Conservation (phyloP, 1,140 invertebrate species). For the Globodera ellingtonae region DNA sequence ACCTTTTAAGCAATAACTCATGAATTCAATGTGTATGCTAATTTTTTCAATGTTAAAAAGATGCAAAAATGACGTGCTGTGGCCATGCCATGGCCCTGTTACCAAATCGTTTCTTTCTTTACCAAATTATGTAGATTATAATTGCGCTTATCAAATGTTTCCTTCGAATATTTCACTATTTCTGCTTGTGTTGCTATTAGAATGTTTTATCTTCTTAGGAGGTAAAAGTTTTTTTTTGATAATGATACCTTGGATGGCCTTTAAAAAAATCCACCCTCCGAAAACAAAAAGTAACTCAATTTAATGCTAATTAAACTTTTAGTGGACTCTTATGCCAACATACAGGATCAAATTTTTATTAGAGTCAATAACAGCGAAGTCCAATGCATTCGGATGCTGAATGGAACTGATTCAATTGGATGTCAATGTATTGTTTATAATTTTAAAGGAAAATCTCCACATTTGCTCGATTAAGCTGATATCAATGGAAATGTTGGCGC, state of each 20-base stretch:
- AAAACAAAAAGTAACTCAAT: too few species aligned
- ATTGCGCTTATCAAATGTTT: too few species aligned
- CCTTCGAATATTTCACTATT: too few species aligned
- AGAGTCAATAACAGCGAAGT: not conserved
- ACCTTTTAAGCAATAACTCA: too few species aligned
- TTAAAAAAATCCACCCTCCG: too few species aligned
- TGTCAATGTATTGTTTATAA: slow-evolving; percentile 34
- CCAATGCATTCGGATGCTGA: slow-evolving; percentile 35
- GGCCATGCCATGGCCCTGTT: too few species aligned
- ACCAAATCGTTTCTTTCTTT: too few species aligned
- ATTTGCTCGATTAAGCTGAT: slow-evolving; percentile 10
- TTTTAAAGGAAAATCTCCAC: not conserved
- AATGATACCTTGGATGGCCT: not conserved
- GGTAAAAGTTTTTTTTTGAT: not conserved
- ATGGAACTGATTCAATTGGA: slow-evolving; percentile 36
- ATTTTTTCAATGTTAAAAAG: too few species aligned
- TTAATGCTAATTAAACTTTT: not conserved
- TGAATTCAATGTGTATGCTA: too few species aligned
- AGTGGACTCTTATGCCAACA: not conserved
- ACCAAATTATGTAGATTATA: too few species aligned
- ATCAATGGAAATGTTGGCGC: slow-evolving; percentile 33
- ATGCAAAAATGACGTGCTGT: too few species aligned
- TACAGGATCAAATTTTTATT: not conserved
- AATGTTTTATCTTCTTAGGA: not conserved
- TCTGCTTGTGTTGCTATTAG: too few species aligned